Evolutionary conservation across 2,797 vertebrate genomes (phyloP).

Genomic region (Malurus splendens): DNA sequence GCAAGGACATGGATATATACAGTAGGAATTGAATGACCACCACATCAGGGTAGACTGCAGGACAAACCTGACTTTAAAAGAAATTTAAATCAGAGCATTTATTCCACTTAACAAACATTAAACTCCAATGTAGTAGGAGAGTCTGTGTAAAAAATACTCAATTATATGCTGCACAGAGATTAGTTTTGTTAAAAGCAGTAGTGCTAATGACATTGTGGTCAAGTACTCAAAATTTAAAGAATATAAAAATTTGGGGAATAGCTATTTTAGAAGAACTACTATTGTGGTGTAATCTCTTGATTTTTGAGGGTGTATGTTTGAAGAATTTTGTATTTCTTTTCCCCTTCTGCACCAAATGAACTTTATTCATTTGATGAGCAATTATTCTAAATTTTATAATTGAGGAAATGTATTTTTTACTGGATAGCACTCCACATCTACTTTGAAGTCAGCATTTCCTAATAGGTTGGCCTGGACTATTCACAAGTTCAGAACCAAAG

Average conservation of each 20-base stretch:
- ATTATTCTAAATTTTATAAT: not conserved
- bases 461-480: not conserved
- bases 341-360: not conserved
- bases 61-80: not conserved
- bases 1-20: not conserved
- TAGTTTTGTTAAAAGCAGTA: not conserved
- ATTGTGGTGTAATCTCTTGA: not conserved
- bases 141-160: not conserved
- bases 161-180: not conserved
- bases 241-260: not conserved
- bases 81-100: not conserved
- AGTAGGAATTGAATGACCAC: not conserved
- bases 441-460: not conserved
- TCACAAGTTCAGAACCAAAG: not conserved
- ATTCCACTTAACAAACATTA: not conserved
- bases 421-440: not conserved
- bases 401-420: not conserved
- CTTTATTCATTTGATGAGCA: not conserved
- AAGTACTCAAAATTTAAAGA: not conserved
- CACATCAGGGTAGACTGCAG: not conserved
- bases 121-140: not conserved
- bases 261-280: not conserved
- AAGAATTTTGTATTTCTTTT: not conserved
- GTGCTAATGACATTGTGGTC: accelerated
- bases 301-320: not conserved